Evolutionary conservation across 2,888 invertebrate species (phyloP), one percentile per base, ranked within the genome.

Genomic region (Pseudoips prasinana): DNA sequence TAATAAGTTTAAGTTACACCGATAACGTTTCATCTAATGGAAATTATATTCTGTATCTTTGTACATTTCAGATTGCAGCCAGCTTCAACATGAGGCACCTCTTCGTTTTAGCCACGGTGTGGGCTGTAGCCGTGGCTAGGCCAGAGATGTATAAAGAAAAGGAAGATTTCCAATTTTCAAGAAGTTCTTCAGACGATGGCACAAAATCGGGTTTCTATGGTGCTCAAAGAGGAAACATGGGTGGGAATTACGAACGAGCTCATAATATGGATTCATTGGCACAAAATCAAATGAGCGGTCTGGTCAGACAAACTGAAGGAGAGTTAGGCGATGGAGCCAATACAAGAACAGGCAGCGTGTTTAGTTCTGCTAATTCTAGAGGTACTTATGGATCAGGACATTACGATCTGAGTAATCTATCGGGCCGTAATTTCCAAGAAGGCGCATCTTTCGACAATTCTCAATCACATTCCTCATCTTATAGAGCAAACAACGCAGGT

Each of bases 141-240:
- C 87, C 88, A 4, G 89, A 83, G 45, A 47, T 58, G 20, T 89
- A 88, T 46, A 82, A 68, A 60, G 89, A 89, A 61, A 83, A 73
- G 38, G 89, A 89, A 68, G 88, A 89, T 42, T 90, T 89, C 44
- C 73, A 89, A 59, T 89, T 65, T 56, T 78, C 87, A 8, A 73
- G 89, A 52, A 87, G 85, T 46, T 87, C 87, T n/a, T 68, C 84
- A 1, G 89, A 87, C 35, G 88, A 88, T 11, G 89, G 88, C 7
- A 52, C 52, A 7, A 88, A 87, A 54, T 63, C 85, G 7, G 89
- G 89, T 7, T 89, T 41, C 47, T 89, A 89, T 40, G 87, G 79
- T 8, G 82, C 89, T 6, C 89, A 89, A 42, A 70, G 87, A 51
- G 89, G 89, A n/a, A 89, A 89, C 41, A 81, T 87, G 86, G 89